phyloP scores from a whole-genome alignment of 2,797 vertebrate species.

The Cetoscarus ocellatus region DNA sequence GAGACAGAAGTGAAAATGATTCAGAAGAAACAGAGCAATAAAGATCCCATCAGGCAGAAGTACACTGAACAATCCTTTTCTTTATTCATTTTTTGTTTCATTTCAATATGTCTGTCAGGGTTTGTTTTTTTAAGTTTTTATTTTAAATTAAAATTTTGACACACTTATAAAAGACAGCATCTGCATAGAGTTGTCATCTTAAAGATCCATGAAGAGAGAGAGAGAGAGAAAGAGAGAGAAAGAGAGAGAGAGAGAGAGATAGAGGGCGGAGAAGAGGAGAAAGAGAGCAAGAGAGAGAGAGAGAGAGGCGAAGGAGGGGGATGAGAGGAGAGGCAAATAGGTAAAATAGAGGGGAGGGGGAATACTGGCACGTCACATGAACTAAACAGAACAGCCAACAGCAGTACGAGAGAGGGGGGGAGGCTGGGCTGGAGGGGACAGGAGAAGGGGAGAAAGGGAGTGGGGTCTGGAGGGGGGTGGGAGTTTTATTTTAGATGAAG shows the following conservation, averaged over 20 bases:
- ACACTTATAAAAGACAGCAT: slow-evolving; percentile 93
- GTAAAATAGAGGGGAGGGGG: slow-evolving; percentile 22
- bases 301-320: slow-evolving; percentile 17
- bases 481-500: slow-evolving; percentile 9
- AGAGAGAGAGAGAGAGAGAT: slow-evolving; percentile 4
- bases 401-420: slow-evolving; percentile 73
- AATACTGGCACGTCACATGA: slow-evolving; percentile 82
- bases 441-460: background rate
- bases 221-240: slow-evolving; percentile 10
- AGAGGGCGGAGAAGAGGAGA: slow-evolving; percentile 42
- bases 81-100: slow-evolving; percentile 88
- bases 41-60: background rate
- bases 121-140: slow-evolving; percentile 82
- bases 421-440: slow-evolving; percentile 19
- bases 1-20: background rate
- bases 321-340: slow-evolving; percentile 1
- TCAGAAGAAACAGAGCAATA: slow-evolving; percentile 26
- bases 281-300: slow-evolving; percentile 38
- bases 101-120: slow-evolving; percentile 88
- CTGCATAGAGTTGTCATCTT: slow-evolving; percentile 92
- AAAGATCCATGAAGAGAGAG: slow-evolving; percentile 86
- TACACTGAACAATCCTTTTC: slow-evolving; percentile 90
- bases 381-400: slow-evolving; percentile 84
- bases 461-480: slow-evolving; percentile 33
- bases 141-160: slow-evolving; percentile 89